Evolutionary conservation across 1,140 invertebrate species (phyloP).

Genomic region (Papilio machaon): DNA sequence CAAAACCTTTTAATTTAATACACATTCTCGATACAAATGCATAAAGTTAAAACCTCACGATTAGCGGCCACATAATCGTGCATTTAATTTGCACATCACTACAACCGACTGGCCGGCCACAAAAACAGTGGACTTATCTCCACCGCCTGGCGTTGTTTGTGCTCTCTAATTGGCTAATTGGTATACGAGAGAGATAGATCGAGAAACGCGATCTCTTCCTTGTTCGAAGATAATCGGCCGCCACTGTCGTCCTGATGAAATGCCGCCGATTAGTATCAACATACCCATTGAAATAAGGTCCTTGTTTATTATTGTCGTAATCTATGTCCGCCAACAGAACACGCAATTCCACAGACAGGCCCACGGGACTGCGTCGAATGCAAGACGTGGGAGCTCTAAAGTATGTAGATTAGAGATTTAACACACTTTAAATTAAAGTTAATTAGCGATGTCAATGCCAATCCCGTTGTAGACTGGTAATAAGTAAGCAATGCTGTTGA

Average conservation of each 20-base stretch:
- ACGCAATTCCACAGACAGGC: conserved; percentile 8
- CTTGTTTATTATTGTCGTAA: conserved; percentile 56
- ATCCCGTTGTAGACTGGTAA: background rate
- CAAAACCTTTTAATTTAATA: conserved; percentile 14
- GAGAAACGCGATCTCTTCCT: conserved; percentile 72
- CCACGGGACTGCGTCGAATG: conserved; percentile 1
- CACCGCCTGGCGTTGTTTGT: conserved; percentile 60
- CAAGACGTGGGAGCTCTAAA: conserved; percentile 8
- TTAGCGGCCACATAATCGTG: conserved; percentile 12
- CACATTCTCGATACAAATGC: background rate
- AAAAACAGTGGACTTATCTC: conserved; percentile 68
- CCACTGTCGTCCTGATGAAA: conserved; percentile 69
- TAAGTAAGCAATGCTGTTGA: background rate
- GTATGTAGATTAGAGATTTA: conserved; percentile 15
- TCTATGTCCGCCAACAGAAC: conserved; percentile 39
- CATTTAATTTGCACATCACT: conserved; percentile 33
- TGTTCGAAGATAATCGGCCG: conserved; percentile 66
- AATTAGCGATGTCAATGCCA: conserved; percentile 13
- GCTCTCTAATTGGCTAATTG: conserved; percentile 80
- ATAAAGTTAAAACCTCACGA: conserved; percentile 19
- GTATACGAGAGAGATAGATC: conserved; percentile 73
- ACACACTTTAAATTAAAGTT: conserved; percentile 15
- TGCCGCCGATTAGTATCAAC: conserved; percentile 70
- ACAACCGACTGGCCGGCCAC: background rate
- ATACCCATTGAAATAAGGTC: conserved; percentile 70